Percentiles rank a stretch among this genome's conserved stretches.
These are phyloP conservation scores for Gastracanthus pulcherrimus DNA, from an alignment of 2,888 invertebrate genomes.

Conservation along the genomic window DNA sequence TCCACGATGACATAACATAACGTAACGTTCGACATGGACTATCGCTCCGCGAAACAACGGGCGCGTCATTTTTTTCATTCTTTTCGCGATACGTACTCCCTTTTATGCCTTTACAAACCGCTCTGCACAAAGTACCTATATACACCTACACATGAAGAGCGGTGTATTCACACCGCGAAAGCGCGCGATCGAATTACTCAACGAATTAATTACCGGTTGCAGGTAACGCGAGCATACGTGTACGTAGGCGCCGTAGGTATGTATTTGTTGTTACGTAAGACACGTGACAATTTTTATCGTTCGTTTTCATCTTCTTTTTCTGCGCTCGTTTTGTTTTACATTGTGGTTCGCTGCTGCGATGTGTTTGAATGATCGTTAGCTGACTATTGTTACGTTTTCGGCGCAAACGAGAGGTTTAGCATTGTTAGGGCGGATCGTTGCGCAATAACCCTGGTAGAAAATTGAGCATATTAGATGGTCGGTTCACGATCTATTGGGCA, in stretches of 20 bases:
- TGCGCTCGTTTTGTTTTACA: background rate
- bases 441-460: too few relatives aligned
- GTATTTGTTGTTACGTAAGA: background rate
- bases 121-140: too few relatives aligned
- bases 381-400: background rate
- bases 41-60: background rate
- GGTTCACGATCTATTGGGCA: too few relatives aligned
- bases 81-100: too few relatives aligned
- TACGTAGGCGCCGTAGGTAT: too few relatives aligned
- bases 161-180: background rate
- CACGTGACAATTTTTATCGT: background rate
- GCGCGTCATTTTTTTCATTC: background rate
- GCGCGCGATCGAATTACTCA: background rate
- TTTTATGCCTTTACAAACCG: too few relatives aligned
- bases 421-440: background rate
- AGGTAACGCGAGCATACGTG: background rate
- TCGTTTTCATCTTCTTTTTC: too few relatives aligned
- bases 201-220: background rate
- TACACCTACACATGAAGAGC: too few relatives aligned
- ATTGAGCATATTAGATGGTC: too few relatives aligned
- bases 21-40: conserved; percentile 3
- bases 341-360: too few relatives aligned
- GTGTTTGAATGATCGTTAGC: too few relatives aligned
- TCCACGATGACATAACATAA: conserved; percentile 11
- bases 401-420: background rate